Percentiles rank a stretch among this genome's conserved stretches.
These are phyloP conservation scores for Actinernus sp. DNA, from an alignment of 92 coral and sea anemone genomes.

Conservation along the genomic window DNA sequence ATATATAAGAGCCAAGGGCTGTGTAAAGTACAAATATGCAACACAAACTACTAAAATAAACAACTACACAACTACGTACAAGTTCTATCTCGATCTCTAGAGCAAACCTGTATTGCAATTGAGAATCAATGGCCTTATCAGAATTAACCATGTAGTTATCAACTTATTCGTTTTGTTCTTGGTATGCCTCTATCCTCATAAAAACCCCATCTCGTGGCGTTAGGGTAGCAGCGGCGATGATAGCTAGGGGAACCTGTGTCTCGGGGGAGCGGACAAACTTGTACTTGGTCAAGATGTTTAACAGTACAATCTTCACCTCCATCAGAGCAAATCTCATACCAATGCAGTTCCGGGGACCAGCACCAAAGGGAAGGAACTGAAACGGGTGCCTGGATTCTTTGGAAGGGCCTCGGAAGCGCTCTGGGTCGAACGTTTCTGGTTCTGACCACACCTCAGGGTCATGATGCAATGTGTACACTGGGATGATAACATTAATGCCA, in stretches of 20 bases:
- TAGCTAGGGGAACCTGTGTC: conserved; percentile 52
- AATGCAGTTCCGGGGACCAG: conserved; percentile 66
- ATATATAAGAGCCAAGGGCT: no score
- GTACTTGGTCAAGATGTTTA: conserved; percentile 48
- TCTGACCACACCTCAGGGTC: conserved; percentile 63
- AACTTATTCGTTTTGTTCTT: no score
- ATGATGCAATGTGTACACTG: conserved; percentile 56
- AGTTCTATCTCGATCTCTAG: no score
- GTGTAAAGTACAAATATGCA: no score
- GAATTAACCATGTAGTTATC: no score
- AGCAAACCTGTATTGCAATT: no score
- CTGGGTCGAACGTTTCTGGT: conserved; percentile 65
- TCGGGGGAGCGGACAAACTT: conserved; percentile 68
- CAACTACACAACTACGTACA: no score
- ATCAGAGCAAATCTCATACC: conserved; percentile 71
- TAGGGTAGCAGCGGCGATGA: conserved; percentile 36
- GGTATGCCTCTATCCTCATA: conserved; percentile 46
- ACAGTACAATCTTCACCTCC: conserved; percentile 64
- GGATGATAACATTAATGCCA: conserved; percentile 45
- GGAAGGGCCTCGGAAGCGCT: conserved; percentile 44
- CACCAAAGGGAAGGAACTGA: conserved; percentile 65
- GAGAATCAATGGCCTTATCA: no score
- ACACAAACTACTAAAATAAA: no score
- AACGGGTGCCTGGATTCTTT: conserved; percentile 37
- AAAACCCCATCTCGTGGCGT: conserved; percentile 38